Base-by-base conservation (phyloP, 1,140 invertebrate genomes). In the Andricus grossulariae region DNA sequence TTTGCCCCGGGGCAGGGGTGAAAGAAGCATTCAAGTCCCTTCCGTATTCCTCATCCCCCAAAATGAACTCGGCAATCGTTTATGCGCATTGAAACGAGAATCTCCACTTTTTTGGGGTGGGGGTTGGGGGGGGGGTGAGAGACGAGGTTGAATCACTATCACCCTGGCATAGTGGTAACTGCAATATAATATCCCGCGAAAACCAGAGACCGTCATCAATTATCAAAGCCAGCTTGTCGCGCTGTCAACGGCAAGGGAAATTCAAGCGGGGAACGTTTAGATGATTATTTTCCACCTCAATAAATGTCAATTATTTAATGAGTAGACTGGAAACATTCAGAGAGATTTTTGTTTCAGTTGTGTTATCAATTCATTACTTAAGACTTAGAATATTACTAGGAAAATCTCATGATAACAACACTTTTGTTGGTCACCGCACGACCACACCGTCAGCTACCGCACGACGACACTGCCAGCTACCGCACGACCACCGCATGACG, bases 141-240 rank as follows among this genome's bases (percentile, higher is more conserved):
- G 13, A 66, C 7, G 60, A 66, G 25, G 25, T 45, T 66, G 60
- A 66, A 66, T 66, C 60, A 66, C 32, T n/a, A 45, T 45, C 39
- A 45, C 25, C 18, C 18, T 19, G 60, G 25, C n/a, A 32, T 32
- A 66, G 13, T 66, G 71, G 50, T 87, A 89, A 87, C 82, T 80
- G 78, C 81, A 71, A 85, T 84, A 85, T 88, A 83, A 89, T 87
- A 78, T 79, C 76, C 83, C 79, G 73, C 81, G 81, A 82, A 84
- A 84, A 85, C 75, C 81, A 76, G 74, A 71, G 76, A 84, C 77
- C 66, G 83, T 86, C 83, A 89, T 89, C 82, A 89, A 89, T 89
- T 89, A 88, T 81, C 79, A 79, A 82, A 66, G 16, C 60, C 32
- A 32, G 39, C 25, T 66, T 66, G 60, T 66, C 60, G 39, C 39